Evolutionary conservation across 1,140 invertebrate species (phyloP).

Genomic region (Meloidogyne hapla): DNA sequence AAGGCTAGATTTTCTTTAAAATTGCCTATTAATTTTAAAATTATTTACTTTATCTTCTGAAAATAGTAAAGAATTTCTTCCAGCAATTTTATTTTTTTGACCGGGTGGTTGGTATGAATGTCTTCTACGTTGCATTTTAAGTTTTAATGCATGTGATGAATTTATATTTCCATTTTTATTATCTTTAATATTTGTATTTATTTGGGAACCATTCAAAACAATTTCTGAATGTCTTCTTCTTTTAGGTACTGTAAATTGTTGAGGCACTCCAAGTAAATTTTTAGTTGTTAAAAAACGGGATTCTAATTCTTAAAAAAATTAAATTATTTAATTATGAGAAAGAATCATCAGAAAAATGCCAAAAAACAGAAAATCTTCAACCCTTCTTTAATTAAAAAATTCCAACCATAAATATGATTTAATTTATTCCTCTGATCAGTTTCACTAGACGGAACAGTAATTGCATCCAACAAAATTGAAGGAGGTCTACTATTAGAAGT

Average conservation of each 20-base stretch:
- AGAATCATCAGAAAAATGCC: too few species aligned
- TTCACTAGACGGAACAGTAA: constrained; percentile 36
- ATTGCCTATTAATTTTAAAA: too few species aligned
- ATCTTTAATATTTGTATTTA: background rate
- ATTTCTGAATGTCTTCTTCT: constrained; percentile 36
- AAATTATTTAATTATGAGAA: background rate
- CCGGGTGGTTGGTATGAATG: constrained; percentile 33
- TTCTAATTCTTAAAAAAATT: background rate
- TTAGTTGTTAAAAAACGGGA: background rate
- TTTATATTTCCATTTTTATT: constrained; percentile 1
- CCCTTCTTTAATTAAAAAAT: too few species aligned
- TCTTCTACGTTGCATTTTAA: constrained; percentile 6
- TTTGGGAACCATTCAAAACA: constrained; percentile 3
- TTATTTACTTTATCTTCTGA: constrained; percentile 1
- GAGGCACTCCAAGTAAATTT: background rate
- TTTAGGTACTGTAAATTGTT: constrained; percentile 16
- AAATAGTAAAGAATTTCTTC: background rate
- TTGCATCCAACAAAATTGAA: constrained; percentile 59
- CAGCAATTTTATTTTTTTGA: background rate
- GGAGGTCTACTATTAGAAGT: constrained; percentile 50
- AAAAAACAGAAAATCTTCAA: too few species aligned
- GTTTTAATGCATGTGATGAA: background rate
- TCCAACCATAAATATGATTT: background rate
- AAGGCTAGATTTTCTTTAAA: too few species aligned
- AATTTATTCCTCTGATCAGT: background rate